phyloP scores from a whole-genome alignment of 2,797 vertebrate genomes.

The Pantherophis alleghaniensis region DNA sequence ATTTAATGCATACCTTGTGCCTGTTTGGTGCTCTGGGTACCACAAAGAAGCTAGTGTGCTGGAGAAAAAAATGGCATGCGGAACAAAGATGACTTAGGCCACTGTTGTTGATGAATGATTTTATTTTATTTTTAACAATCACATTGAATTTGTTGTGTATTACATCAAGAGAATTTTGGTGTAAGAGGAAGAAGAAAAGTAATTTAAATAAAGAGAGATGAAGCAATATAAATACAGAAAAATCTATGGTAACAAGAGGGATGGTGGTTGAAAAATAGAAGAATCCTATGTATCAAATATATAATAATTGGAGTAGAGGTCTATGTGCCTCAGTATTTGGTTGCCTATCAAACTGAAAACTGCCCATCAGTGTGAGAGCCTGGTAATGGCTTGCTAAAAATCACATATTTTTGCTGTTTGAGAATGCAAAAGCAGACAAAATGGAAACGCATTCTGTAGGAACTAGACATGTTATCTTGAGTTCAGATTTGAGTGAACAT shows the following conservation, averaged over 20 bases:
- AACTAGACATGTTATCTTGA: neutral
- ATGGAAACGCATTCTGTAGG: neutral
- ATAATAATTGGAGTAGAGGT: neutral
- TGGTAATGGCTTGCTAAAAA: neutral
- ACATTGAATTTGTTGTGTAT: neutral
- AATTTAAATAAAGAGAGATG: neutral
- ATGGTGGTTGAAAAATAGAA: neutral
- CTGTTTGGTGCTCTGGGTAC: neutral
- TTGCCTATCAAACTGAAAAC: neutral
- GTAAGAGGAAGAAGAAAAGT: neutral
- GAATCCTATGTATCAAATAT: neutral
- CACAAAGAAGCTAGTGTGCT: neutral
- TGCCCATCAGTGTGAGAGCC: neutral
- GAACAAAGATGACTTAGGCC: neutral
- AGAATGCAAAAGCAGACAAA: neutral
- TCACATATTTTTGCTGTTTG: neutral
- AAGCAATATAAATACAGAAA: neutral
- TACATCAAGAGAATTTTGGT: neutral
- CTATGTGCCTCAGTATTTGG: neutral
- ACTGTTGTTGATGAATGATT: neutral
- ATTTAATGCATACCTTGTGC: neutral
- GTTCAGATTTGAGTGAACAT: neutral
- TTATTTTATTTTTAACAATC: neutral
- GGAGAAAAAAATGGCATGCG: neutral
- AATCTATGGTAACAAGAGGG: neutral